Conservation (phyloP, 2,797 vertebrate species). For the Heliangelus exortis region DNA sequence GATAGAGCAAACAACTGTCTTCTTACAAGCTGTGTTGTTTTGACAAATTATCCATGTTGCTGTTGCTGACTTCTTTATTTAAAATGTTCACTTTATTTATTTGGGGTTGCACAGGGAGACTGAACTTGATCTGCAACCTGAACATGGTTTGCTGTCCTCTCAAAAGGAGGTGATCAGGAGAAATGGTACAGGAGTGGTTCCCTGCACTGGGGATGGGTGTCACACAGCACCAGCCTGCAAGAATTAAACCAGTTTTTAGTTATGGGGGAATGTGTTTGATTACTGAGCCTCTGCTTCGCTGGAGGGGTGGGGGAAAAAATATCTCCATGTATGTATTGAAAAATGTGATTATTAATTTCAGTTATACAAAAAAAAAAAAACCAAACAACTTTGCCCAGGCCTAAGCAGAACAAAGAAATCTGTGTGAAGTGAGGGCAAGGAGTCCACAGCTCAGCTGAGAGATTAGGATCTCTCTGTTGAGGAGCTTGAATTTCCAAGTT, state of each 20-base stretch:
- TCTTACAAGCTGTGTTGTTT: background rate
- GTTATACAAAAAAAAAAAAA: no score
- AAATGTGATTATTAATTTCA: no score
- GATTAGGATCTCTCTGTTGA: background rate
- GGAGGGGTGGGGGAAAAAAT: no score
- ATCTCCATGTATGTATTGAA: no score
- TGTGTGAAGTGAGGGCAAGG: background rate
- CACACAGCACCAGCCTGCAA: background rate
- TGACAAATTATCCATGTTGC: background rate
- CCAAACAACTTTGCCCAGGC: background rate
- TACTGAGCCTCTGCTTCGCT: background rate
- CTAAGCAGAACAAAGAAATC: background rate
- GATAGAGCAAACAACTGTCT: background rate
- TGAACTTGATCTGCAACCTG: background rate
- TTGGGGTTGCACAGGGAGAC: background rate
- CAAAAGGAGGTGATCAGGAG: fast-evolving
- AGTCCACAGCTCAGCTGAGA: background rate
- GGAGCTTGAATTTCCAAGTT: background rate
- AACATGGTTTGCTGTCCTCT: background rate
- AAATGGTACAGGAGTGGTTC: background rate
- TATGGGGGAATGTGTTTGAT: background rate
- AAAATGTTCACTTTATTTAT: background rate
- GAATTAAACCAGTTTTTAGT: background rate
- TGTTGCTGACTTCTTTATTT: background rate
- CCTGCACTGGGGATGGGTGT: background rate